Percentiles rank a stretch among this genome's conserved stretches.
phyloP scores from a whole-genome alignment of 2,113 vertebrate genomes.

The Halcyon senegalensis region DNA sequence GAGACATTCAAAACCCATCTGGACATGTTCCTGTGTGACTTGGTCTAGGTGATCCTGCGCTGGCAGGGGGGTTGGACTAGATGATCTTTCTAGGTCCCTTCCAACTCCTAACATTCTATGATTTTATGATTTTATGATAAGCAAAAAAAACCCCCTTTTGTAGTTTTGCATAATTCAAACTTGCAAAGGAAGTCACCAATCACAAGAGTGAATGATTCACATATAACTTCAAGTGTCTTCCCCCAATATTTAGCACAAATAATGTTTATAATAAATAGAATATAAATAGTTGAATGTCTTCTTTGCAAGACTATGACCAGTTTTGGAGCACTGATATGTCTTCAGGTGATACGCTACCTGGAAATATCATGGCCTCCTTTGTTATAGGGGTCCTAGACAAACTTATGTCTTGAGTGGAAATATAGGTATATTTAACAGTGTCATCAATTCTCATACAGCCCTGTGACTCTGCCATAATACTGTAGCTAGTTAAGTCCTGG shows the following conservation, averaged over 20 bases:
- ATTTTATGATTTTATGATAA: background rate
- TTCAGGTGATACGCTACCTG: fast-evolving
- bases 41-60: too few species aligned
- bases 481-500: background rate
- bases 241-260: background rate
- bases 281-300: background rate
- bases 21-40: too few species aligned
- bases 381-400: background rate
- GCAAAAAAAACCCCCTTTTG: background rate
- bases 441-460: background rate
- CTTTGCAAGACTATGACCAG: background rate
- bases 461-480: background rate
- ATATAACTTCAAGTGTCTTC: background rate
- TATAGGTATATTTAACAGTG: background rate
- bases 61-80: too few species aligned
- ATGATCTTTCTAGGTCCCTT: too few species aligned
- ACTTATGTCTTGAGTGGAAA: background rate
- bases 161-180: background rate
- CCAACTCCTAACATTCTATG: too few species aligned
- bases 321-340: background rate
- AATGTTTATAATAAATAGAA: background rate
- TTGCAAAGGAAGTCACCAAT: background rate
- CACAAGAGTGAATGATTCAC: background rate
- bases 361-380: background rate
- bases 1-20: too few species aligned